Conservation (phyloP, 2,888 invertebrate species). For the Agriopis aurantiaria region DNA sequence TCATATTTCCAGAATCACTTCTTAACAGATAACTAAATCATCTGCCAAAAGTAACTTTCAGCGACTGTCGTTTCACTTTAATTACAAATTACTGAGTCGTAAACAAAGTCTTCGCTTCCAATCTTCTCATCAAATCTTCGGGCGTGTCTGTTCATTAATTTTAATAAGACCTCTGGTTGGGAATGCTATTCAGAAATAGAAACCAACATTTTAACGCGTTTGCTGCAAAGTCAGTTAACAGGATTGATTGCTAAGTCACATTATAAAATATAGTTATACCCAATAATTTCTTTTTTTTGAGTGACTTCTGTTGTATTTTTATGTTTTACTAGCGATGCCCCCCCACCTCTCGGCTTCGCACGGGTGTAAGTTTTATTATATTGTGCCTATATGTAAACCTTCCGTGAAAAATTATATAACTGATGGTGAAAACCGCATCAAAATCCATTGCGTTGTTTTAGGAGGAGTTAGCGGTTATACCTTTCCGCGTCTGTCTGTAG, state of each 20-base stretch:
- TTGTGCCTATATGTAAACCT: too few relatives aligned
- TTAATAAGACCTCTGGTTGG: conserved; percentile 48
- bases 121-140: conserved; percentile 50
- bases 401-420: too few relatives aligned
- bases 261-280: background rate
- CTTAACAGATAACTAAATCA: conserved; percentile 38
- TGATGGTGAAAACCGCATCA: too few relatives aligned
- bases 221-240: conserved; percentile 50
- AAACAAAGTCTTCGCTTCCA: conserved; percentile 50
- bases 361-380: too few relatives aligned
- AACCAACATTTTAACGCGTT: conserved; percentile 47
- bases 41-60: conserved; percentile 39
- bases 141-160: conserved; percentile 53
- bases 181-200: conserved; percentile 26
- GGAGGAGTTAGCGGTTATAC: too few relatives aligned
- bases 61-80: conserved; percentile 43
- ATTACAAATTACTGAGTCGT: conserved; percentile 50
- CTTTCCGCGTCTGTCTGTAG: too few relatives aligned
- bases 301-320: background rate
- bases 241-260: conserved; percentile 4
- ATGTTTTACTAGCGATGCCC: background rate
- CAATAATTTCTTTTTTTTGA: background rate
- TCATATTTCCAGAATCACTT: conserved; percentile 30
- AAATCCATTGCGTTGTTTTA: too few relatives aligned
- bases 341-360: too few relatives aligned